Conservation (phyloP, 2,797 vertebrate genomes). For the Enteromius treurensis region DNA sequence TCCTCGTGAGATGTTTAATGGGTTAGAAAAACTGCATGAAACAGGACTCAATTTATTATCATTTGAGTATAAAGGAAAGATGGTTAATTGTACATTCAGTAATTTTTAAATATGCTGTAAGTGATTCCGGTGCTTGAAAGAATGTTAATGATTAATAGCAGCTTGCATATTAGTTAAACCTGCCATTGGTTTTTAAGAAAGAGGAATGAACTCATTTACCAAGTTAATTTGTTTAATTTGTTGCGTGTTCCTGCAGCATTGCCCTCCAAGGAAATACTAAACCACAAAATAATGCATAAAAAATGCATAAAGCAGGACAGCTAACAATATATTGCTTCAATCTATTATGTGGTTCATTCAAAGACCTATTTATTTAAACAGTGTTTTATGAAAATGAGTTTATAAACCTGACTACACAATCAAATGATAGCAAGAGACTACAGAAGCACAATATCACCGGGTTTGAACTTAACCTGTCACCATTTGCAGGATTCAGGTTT, state of each 20-base stretch:
- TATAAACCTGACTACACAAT: background rate
- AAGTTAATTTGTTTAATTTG: conserved; percentile 14
- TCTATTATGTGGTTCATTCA: conserved; percentile 5
- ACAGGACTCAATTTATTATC: conserved; percentile 20
- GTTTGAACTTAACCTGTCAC: background rate
- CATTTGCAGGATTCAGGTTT: conserved; percentile 1
- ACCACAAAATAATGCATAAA: background rate
- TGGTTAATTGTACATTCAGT: conserved; percentile 10
- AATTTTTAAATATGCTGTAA: conserved; percentile 14
- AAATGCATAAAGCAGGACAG: background rate
- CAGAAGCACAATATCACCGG: background rate
- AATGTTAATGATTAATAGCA: conserved; percentile 15
- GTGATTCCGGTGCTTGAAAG: background rate
- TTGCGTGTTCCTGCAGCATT: background rate
- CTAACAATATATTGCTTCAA: background rate
- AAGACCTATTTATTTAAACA: conserved; percentile 3
- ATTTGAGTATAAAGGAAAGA: conserved; percentile 15
- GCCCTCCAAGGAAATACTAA: conserved; percentile 5
- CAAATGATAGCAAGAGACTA: background rate
- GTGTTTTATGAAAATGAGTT: conserved; percentile 2
- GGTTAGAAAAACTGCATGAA: conserved; percentile 9
- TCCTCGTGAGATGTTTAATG: conserved; percentile 38
- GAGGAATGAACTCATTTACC: background rate
- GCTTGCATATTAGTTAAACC: conserved; percentile 7
- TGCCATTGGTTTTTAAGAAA: background rate